Evolutionary conservation across 2,797 vertebrate genomes (phyloP).

Genomic region (Falco novaeseelandiae): DNA sequence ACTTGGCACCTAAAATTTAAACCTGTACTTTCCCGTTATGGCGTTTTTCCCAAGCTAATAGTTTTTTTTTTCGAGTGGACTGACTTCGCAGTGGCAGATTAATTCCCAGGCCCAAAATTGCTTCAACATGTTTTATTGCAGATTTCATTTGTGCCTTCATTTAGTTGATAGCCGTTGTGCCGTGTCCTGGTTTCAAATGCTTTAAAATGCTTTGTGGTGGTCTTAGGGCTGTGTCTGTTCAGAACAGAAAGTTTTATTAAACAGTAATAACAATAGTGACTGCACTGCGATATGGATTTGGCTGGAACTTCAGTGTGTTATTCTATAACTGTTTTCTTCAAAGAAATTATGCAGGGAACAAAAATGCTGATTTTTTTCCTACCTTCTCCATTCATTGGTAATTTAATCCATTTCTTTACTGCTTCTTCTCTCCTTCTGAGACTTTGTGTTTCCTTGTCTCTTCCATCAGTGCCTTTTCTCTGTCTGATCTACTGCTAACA

Average conservation of each 20-base stretch:
- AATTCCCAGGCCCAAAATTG: not conserved
- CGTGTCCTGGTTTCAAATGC: not conserved
- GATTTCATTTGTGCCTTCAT: not conserved
- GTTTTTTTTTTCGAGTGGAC: not conserved
- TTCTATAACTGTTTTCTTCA: not conserved
- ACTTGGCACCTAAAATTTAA: constrained; percentile 7
- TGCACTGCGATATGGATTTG: not conserved
- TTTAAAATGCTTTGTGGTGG: not conserved
- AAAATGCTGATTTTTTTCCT: not conserved
- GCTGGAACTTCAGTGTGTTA: not conserved
- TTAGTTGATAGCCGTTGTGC: not conserved
- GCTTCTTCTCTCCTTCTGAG: not conserved
- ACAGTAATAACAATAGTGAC: not conserved
- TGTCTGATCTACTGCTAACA: not conserved
- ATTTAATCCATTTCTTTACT: not conserved
- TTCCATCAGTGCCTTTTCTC: not conserved
- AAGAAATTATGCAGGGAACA: not conserved
- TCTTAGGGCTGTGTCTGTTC: not conserved
- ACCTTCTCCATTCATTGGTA: not conserved
- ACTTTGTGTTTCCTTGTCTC: not conserved
- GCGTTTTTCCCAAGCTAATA: not conserved
- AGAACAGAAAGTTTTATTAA: not conserved
- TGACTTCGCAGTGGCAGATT: not conserved
- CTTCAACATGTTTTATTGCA: not conserved
- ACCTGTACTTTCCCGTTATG: not conserved